Evolutionary conservation across 2,113 vertebrate genomes (phyloP).

Genomic region (Poeciliopsis prolifica): DNA sequence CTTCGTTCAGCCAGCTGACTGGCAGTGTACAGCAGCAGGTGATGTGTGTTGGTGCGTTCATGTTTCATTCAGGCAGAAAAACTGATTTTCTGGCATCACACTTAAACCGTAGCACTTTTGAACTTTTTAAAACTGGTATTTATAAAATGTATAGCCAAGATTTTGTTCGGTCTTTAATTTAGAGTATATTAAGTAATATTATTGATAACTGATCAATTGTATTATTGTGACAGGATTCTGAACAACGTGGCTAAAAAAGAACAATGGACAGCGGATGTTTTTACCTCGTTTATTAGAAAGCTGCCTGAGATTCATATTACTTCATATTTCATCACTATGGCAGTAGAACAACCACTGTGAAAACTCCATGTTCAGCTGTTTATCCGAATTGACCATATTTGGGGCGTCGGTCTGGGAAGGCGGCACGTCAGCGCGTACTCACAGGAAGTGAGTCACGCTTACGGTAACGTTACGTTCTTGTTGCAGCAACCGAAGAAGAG

Average conservation of each 20-base stretch:
- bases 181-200: not conserved
- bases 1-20: no score
- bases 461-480: conserved; percentile 66
- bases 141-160: no score
- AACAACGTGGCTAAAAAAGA: not conserved
- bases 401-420: conserved; percentile 23
- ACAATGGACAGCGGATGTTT: not conserved
- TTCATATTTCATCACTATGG: not conserved
- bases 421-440: conserved; percentile 43
- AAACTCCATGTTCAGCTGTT: conserved; percentile 9
- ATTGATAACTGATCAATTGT: not conserved
- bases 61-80: no score
- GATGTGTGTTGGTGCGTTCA: no score
- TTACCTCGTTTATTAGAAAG: not conserved
- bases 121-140: no score
- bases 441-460: conserved; percentile 81
- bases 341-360: not conserved
- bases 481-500: conserved; percentile 35
- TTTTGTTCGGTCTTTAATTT: not conserved
- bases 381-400: conserved; percentile 67
- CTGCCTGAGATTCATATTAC: not conserved
- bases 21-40: no score
- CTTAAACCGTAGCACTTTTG: no score
- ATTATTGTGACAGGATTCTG: not conserved
- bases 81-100: no score